Evolutionary conservation across 2,888 invertebrate genomes (phyloP).

Genomic region (Chironomus tentans): DNA sequence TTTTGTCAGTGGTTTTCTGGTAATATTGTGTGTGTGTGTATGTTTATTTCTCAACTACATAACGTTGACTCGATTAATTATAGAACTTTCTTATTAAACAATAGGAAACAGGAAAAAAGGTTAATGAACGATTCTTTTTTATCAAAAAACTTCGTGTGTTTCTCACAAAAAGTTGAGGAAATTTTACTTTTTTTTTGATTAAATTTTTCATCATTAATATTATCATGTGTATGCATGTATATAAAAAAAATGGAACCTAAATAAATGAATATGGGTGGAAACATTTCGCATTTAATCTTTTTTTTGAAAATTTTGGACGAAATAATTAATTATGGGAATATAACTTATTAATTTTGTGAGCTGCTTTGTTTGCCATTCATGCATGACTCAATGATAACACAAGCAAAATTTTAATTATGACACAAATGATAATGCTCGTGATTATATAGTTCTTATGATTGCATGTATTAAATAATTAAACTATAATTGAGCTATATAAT

Average conservation of each 20-base stretch:
- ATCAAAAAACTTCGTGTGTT: too few species aligned
- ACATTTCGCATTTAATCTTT: background rate
- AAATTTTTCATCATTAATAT: background rate
- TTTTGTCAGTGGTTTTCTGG: too few species aligned
- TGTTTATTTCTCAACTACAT: too few species aligned
- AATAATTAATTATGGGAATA: background rate
- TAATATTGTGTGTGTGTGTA: too few species aligned
- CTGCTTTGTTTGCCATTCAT: background rate
- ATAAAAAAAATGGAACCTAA: background rate
- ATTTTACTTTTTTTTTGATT: background rate
- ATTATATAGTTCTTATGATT: background rate
- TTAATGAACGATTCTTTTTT: background rate
- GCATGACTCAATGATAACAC: background rate
- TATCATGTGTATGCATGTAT: background rate
- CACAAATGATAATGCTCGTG: background rate
- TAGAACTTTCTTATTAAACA: too few species aligned
- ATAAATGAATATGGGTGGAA: background rate
- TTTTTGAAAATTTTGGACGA: background rate
- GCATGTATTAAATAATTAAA: background rate
- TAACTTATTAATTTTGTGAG: background rate
- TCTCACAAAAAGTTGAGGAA: background rate
- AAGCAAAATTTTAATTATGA: background rate
- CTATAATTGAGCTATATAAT: background rate
- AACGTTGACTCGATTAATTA: too few species aligned
- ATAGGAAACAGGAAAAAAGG: background rate